phyloP scores from a whole-genome alignment of 2,888 invertebrate species.

The Platycheirus rosarum region DNA sequence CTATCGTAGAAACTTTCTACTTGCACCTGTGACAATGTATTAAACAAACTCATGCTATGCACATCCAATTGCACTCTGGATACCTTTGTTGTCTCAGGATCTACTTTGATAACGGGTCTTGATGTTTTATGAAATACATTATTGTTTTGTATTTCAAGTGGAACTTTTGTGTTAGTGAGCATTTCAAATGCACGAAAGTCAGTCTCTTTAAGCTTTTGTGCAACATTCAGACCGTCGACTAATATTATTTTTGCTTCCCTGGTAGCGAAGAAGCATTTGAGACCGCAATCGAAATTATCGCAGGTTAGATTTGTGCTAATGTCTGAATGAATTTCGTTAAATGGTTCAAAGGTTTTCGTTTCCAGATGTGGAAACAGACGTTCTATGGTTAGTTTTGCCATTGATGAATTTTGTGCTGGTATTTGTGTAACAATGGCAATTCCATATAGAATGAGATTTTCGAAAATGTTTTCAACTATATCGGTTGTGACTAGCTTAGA shows the following conservation, averaged over 20 bases:
- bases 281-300: constrained; percentile 34
- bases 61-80: constrained; percentile 87
- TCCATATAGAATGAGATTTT: constrained; percentile 76
- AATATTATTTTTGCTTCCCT: constrained; percentile 85
- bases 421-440: constrained; percentile 75
- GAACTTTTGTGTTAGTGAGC: constrained; percentile 83
- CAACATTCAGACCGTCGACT: constrained; percentile 88
- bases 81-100: constrained; percentile 84
- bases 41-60: constrained; percentile 86
- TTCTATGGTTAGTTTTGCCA: constrained; percentile 35
- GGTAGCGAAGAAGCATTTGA: constrained; percentile 45
- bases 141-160: constrained; percentile 85
- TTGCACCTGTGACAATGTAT: constrained; percentile 83
- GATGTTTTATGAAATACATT: constrained; percentile 83
- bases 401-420: constrained; percentile 50
- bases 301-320: constrained; percentile 50
- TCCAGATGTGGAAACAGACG: constrained; percentile 45
- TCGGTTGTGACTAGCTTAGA: constrained; percentile 55
- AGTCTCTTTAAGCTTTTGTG: constrained; percentile 83
- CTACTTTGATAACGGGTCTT: constrained; percentile 84
- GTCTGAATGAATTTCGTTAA: constrained; percentile 39
- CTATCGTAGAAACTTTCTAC: constrained; percentile 85
- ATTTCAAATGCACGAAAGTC: constrained; percentile 84
- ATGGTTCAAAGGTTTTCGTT: constrained; percentile 5
- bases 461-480: constrained; percentile 82